Base-by-base conservation (phyloP, 2,113 vertebrate genomes). In the Sisor rabdophorus region DNA sequence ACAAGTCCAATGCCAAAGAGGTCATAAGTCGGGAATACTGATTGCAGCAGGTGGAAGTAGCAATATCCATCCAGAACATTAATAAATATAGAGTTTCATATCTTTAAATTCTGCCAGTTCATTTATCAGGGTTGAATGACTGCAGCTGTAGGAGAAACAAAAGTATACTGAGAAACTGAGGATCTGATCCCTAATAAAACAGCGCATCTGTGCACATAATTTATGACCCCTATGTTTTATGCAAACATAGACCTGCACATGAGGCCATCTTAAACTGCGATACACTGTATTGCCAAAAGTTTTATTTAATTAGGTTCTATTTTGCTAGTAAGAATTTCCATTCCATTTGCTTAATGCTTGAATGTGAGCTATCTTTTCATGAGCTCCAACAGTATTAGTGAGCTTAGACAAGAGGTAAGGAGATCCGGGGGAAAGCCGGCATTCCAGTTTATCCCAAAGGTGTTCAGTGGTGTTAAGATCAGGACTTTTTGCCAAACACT, bases 71-170 rank as follows among this genome's bases (percentile, higher is more conserved):
- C 47, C 28, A 24, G 56, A 58, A 79, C 77, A 82, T 73, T 79
- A 67, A 79, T 72, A 76, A 60, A 32, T 69, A 65, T 75, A 79
- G 28, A 52, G 55, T 81, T 81, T 75, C 80, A 81, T 63, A 78
- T 74, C 64, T 61, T 75, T 74, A 78, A 59, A 63, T 78, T 73
- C 56, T 28, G 64, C 26, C 28, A 53, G 32, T 67, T 52, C 58
- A 73, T 80, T 80, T 73, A 76, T 77, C 79, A 77, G 69, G 74
- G n/a, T 80, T 73, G 74, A 58, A 71, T 77, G 60, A 77, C 79
- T 65, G 68, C 74, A 77, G 68, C 74, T 80, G 79, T 73, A 61
- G 52, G 36, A 24, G 74, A 68, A 63, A 52, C 54, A 64, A 47
- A 71, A 11, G 69, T 64, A 7, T 24, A 54, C 52, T 63, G 30